Base-by-base conservation (phyloP, 2,797 vertebrate genomes). In the Amblyopsis hoosieri region DNA sequence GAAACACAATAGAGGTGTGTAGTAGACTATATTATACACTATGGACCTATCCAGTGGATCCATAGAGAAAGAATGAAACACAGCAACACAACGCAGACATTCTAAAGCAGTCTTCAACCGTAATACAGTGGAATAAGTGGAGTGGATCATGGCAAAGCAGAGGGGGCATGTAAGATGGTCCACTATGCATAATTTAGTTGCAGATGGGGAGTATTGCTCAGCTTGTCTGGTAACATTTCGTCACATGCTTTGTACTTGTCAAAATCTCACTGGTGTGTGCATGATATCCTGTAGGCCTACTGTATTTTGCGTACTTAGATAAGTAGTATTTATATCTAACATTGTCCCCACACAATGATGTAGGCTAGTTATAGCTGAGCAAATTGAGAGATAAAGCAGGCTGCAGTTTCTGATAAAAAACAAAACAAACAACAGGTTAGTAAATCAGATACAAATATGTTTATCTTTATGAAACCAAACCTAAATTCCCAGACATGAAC, bases 81-180 rank as follows among this genome's bases (percentile, higher is more conserved):
- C 37, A 42, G 37, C 37, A 42, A 42, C 37, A 9, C 37, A 42
- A 42, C 37, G 23, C 23, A 31, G 4, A 31, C 13, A 54, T 12
- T 13, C 2, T 0, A 8, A 37, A 33, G 54, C 7, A 55, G 54
- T 33, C 54, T 8, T n/a, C 31, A 42, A 42, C 37, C 37, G 9
- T 42, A 52, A 33, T 33, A 54, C 23, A 42, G 37, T 42, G 37
- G 37, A 42, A 42, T 42, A 42, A 42, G 17, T 11, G 12, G 37
- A 42, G 37, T 42, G 37, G 37, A 42, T 19, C 29, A 33, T n/a
- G n/a, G 48, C n/a, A 23, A 19, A 42, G 37, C 37, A 42, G 37
- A 42, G 37, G 37, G 37, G 37, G 37, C 37, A 42, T 42, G 15
- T 37, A 13, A 64, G 54, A 56, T 56, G 31, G 48, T 54, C 62